Conservation (phyloP, 2,888 invertebrate species). For the Hybos culiciformis region DNA sequence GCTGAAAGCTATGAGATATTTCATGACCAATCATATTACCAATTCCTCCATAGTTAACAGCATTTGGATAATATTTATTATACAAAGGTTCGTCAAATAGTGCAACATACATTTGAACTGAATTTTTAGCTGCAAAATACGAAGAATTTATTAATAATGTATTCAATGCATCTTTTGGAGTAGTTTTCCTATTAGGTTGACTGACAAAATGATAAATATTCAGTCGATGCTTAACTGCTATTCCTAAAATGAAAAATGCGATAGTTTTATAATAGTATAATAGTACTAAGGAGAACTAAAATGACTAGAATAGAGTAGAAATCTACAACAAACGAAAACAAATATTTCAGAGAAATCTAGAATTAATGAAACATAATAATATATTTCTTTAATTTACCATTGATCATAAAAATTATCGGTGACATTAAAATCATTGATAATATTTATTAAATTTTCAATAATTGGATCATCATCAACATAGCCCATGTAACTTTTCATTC, state of each 20-base stretch:
- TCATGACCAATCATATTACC: conserved; percentile 78
- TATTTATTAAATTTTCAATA: neutral
- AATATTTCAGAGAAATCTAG: no score
- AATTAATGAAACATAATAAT: no score
- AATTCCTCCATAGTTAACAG: conserved; percentile 79
- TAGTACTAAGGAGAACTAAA: no score
- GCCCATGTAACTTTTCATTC: neutral
- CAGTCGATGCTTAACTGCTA: no score
- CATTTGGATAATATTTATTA: conserved; percentile 46
- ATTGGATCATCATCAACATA: neutral
- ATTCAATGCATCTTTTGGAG: neutral
- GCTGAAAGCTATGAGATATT: conserved; percentile 73
- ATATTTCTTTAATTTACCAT: no score
- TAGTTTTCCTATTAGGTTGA: neutral
- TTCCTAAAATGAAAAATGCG: no score
- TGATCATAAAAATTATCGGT: neutral
- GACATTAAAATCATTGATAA: neutral
- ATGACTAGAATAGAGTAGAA: no score
- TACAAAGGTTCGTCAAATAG: neutral
- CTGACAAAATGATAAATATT: neutral
- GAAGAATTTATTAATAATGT: neutral
- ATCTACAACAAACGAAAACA: no score
- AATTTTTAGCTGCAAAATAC: neutral
- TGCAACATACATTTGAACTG: neutral
- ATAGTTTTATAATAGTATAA: no score